A percentile compares a stretch with the other conserved stretches of the same genome.
Evolutionary conservation across 2,797 vertebrate genomes (phyloP).

Genomic region (Clarias laeviceps): DNA sequence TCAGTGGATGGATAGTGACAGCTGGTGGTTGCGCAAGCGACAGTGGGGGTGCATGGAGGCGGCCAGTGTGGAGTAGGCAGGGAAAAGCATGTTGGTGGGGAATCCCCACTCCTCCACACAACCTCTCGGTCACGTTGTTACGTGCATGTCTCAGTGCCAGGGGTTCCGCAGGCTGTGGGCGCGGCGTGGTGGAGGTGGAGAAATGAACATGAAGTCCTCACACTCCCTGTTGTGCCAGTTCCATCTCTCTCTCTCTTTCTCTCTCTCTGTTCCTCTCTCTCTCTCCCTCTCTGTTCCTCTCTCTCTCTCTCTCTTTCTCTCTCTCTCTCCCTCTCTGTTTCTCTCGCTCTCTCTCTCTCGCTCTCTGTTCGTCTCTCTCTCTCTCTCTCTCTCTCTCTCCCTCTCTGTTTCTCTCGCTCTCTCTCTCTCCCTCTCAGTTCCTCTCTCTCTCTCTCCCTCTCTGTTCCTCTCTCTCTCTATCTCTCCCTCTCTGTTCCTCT

Average conservation of each 20-base stretch:
- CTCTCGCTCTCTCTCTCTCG: no score
- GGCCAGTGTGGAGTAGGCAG: conserved; percentile 66
- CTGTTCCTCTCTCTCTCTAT: no score
- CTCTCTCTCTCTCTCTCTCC: no score
- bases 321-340: no score
- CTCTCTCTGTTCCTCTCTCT: conserved; percentile 6
- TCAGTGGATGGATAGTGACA: conserved; percentile 77
- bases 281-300: conserved; percentile 10
- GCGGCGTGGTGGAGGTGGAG: conserved; percentile 67
- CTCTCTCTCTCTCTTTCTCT: no score
- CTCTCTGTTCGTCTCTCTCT: no score
- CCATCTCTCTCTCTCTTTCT: background rate
- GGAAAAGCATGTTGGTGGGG: conserved; percentile 71
- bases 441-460: no score
- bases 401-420: no score
- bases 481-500: no score
- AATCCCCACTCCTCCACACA: conserved; percentile 67
- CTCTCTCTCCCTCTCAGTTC: no score
- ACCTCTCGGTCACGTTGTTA: conserved; percentile 57
- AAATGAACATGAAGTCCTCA: conserved; percentile 58
- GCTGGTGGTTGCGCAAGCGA: conserved; percentile 74
- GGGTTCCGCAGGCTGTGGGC: conserved; percentile 59
- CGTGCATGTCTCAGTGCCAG: conserved; percentile 69
- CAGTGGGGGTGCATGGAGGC: conserved; percentile 63
- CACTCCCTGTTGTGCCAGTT: conserved; percentile 73